Evolutionary conservation across 2,113 vertebrate genomes (phyloP).

Genomic region (Candoia aspera): DNA sequence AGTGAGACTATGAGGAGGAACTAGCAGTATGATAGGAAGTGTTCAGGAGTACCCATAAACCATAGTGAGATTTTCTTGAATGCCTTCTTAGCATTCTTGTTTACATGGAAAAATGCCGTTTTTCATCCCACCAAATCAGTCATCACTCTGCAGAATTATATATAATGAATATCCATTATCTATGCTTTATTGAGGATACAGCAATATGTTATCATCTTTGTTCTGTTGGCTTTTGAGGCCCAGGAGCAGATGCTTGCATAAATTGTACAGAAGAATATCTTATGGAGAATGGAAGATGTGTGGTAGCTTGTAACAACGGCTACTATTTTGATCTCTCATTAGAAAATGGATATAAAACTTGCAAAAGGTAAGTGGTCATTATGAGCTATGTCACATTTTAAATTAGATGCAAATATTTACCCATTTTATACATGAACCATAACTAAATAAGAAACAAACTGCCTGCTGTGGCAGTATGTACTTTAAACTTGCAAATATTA

Average conservation of each 20-base stretch:
- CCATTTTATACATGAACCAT: slow-evolving; percentile 5
- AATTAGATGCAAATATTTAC: neutral
- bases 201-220: slow-evolving; percentile 28
- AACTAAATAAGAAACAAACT: neutral
- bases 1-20: neutral
- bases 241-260: slow-evolving; percentile 88
- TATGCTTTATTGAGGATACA: slow-evolving; percentile 9
- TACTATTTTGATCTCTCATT: slow-evolving; percentile 86
- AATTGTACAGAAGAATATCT: slow-evolving; percentile 88
- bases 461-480: neutral
- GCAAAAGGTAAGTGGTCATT: slow-evolving; percentile 85
- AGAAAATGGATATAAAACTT: slow-evolving; percentile 84
- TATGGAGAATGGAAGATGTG: slow-evolving; percentile 93
- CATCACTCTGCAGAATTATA: neutral
- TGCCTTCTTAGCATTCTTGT: neutral
- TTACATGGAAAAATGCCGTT: neutral
- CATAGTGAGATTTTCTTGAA: neutral
- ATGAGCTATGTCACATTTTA: neutral
- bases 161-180: neutral
- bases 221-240: slow-evolving; percentile 76
- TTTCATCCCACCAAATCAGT: neutral
- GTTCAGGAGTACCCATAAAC: too few relatives aligned
- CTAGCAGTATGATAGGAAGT: neutral
- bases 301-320: slow-evolving; percentile 83
- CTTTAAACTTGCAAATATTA: neutral